Evolutionary conservation across 1,140 invertebrate genomes (phyloP).

Genomic region (Anastrepha obliqua): DNA sequence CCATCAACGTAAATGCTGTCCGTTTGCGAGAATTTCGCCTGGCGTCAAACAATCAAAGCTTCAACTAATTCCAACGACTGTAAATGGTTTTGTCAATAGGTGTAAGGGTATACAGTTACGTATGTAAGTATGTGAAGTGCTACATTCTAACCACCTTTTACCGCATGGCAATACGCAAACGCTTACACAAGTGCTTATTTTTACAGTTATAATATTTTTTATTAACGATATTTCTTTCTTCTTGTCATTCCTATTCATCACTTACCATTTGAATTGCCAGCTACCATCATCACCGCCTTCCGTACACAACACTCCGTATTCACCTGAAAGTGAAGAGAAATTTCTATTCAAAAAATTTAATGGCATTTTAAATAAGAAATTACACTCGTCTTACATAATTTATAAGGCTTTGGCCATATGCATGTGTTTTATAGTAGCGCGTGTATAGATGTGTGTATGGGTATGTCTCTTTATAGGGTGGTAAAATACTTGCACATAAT

Average conservation of each 20-base stretch:
- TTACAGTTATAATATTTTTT: conserved; percentile 28
- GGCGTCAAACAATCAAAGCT: background rate
- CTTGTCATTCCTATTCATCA: conserved; percentile 42
- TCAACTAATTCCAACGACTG: background rate
- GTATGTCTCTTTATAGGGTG: background rate
- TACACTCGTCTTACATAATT: conserved; percentile 73
- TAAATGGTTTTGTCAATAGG: background rate
- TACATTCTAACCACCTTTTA: background rate
- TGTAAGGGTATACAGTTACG: background rate
- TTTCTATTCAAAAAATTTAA: conserved; percentile 75
- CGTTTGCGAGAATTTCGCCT: background rate
- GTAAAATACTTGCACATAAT: background rate
- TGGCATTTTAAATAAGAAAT: conserved; percentile 75
- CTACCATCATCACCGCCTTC: background rate
- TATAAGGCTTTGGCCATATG: conserved; percentile 69
- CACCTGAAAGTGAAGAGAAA: conserved; percentile 28
- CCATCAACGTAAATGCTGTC: background rate
- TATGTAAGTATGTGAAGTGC: background rate
- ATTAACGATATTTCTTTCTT: background rate
- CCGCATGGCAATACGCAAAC: background rate
- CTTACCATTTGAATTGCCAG: background rate
- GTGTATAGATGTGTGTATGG: background rate
- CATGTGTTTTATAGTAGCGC: background rate
- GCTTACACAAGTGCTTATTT: background rate
- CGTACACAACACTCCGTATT: background rate